Evolutionary conservation across 2,113 vertebrate genomes (phyloP), one percentile per base, ranked within the genome.

Genomic region (Chaetodon trifascialis): DNA sequence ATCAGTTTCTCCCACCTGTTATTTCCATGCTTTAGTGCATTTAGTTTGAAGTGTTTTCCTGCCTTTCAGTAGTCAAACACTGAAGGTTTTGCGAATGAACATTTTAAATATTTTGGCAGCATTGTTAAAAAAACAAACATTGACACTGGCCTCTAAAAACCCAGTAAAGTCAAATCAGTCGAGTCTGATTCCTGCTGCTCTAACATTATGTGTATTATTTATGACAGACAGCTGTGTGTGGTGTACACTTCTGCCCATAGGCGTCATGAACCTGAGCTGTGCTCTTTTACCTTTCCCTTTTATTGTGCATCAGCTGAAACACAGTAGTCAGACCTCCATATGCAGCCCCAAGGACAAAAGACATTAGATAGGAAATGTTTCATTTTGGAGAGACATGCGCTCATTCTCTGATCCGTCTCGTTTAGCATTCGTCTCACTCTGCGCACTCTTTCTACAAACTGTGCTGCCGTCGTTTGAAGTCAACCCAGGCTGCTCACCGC

Each of bases 361-460:
- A 83, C 60, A 83, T 82, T 82, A 74, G 49, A 42, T 25, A 72
- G 77, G 80, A 83, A 87, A 76, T 76, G 73, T 83, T 91, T 88
- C 40, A 84, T 83, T 87, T 85, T 63, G 51, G 47, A 75, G 25
- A 23, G 36, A 60, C 76, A 73, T 38, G 4, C 21, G 4, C 30
- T 52, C 15, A 2, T 80, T 84, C 66, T 86, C 49, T 87, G 78
- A 83, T 89, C 77, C 64, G 47, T 63, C 38, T 38, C 40, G 25
- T 84, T 93, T 69, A 70, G 68, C 75, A 91, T 92, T 90, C 82
- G 14, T 73, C 86, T 89, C 91, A 85, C 83, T 77, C 38, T 44
- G 44, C 16, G 0, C n/a, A 59, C 83, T 68, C 84, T 63, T 66
- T 76, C 88, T n/a, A 66, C 11, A 25, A 82, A 78, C 85, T 75